These are phyloP conservation scores for Idaea aversata DNA, from an alignment of 2,888 invertebrate genomes.

Conservation along the genomic window DNA sequence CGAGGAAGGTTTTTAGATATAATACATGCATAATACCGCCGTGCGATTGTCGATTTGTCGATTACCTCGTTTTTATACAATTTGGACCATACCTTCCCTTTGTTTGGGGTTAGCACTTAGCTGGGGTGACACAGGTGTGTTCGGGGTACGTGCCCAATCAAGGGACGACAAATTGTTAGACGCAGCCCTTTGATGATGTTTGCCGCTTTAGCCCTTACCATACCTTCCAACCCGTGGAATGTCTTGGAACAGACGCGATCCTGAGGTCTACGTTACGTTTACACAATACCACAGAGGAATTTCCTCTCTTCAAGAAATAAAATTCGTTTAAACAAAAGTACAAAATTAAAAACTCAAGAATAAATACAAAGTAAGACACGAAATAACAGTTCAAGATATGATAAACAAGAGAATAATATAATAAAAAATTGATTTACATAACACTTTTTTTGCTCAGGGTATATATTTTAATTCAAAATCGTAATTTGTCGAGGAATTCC, in stretches of 20 bases:
- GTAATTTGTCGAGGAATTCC: too few relatives aligned
- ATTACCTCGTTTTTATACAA: slow-evolving; percentile 6
- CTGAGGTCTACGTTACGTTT: not conserved
- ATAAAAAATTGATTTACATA: too few relatives aligned
- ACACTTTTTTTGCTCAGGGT: too few relatives aligned
- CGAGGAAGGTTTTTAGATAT: too few relatives aligned
- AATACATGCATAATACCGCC: too few relatives aligned
- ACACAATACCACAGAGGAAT: not conserved
- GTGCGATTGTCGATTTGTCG: too few relatives aligned
- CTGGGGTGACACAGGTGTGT: slow-evolving; percentile 65
- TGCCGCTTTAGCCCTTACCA: slow-evolving; percentile 32
- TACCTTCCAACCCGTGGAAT: slow-evolving; percentile 41
- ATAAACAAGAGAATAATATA: too few relatives aligned
- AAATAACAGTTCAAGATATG: too few relatives aligned
- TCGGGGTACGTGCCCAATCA: slow-evolving; percentile 62
- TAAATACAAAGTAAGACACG: too few relatives aligned
- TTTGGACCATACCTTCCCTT: slow-evolving; percentile 46
- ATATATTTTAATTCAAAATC: too few relatives aligned
- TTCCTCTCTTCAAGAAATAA: not conserved
- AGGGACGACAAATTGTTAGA: slow-evolving; percentile 64
- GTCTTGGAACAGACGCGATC: slow-evolving; percentile 23
- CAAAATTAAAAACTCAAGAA: too few relatives aligned
- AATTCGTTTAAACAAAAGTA: too few relatives aligned
- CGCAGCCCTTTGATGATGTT: slow-evolving; percentile 67
- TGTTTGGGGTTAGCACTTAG: slow-evolving; percentile 67